A percentile compares a stretch with the other conserved stretches of the same genome.
phyloP scores from a whole-genome alignment of 1,140 invertebrate genomes.

The Brachionus angularis region DNA sequence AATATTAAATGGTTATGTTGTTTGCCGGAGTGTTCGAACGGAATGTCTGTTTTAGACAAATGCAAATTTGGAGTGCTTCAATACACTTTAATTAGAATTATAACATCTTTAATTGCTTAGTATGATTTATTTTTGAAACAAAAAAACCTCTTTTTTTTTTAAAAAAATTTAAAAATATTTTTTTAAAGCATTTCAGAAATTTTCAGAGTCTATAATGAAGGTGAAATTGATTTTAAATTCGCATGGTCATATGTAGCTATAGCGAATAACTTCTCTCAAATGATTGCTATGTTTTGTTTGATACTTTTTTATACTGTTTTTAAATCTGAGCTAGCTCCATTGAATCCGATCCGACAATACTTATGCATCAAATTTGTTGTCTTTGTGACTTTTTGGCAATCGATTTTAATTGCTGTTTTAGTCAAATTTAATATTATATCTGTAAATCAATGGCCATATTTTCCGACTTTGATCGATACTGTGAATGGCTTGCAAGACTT shows the following conservation, averaged over 20 bases:
- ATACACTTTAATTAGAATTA: conserved; percentile 80
- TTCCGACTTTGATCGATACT: conserved; percentile 32
- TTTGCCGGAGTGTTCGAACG: conserved; percentile 80
- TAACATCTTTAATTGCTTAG: conserved; percentile 83
- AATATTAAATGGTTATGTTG: conserved; percentile 55
- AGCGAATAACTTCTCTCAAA: conserved; percentile 88
- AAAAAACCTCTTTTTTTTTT: neutral
- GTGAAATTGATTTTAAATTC: conserved; percentile 72
- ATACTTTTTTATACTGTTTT: conserved; percentile 88
- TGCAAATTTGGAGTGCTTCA: conserved; percentile 94
- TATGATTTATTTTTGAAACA: conserved; percentile 52
- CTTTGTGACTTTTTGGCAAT: conserved; percentile 95
- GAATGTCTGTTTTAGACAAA: conserved; percentile 68
- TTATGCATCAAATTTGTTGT: conserved; percentile 96
- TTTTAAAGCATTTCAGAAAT: conserved; percentile 75
- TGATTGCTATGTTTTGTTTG: conserved; percentile 86
- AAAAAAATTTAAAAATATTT: conserved; percentile 24
- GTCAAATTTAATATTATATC: conserved; percentile 73
- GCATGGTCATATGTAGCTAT: conserved; percentile 85
- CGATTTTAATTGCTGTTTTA: conserved; percentile 78
- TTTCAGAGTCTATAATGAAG: conserved; percentile 79
- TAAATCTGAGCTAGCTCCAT: conserved; percentile 75
- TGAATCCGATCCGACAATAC: conserved; percentile 90
- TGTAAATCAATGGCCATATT: conserved; percentile 55
- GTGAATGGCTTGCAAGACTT: conserved; percentile 69